These are phyloP conservation scores for Mormyrops boulengeri DNA, from an alignment of 2,797 vertebrate genomes.

Conservation along the genomic window DNA sequence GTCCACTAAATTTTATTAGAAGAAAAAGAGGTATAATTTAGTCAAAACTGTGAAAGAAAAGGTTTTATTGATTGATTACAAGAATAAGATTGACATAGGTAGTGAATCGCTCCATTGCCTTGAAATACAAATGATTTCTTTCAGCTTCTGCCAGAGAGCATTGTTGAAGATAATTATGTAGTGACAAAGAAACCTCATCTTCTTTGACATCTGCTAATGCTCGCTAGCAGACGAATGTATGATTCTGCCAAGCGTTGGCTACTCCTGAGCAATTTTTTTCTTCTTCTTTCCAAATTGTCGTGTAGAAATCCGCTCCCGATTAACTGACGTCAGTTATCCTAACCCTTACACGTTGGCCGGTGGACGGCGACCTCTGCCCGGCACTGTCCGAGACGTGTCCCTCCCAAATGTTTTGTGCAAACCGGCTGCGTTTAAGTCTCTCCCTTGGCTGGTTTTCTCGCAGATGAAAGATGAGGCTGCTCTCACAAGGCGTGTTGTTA, in stretches of 20 bases:
- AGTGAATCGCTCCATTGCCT: neutral
- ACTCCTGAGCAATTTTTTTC: neutral
- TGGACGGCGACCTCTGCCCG: neutral
- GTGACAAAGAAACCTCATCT: neutral
- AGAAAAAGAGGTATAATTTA: neutral
- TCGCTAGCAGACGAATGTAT: neutral
- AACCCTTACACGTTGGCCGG: too few species aligned
- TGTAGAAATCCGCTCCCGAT: neutral
- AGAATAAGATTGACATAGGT: neutral
- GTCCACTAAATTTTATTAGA: neutral
- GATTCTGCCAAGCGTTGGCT: neutral
- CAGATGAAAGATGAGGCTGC: neutral
- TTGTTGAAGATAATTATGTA: slow-evolving; percentile 6
- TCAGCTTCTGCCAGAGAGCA: neutral
- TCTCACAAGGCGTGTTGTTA: neutral
- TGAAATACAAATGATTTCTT: neutral
- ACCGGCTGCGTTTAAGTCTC: neutral
- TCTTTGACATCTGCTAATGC: slow-evolving; percentile 10
- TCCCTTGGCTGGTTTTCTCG: neutral
- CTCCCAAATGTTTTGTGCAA: neutral
- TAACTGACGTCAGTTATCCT: neutral
- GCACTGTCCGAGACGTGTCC: neutral
- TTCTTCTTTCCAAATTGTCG: neutral
- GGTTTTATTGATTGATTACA: neutral
- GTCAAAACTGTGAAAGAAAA: neutral